Evolutionary conservation across 2,797 vertebrate species (phyloP), one percentile per base, ranked within the genome.

Genomic region (Zenarchopterus dispar): DNA sequence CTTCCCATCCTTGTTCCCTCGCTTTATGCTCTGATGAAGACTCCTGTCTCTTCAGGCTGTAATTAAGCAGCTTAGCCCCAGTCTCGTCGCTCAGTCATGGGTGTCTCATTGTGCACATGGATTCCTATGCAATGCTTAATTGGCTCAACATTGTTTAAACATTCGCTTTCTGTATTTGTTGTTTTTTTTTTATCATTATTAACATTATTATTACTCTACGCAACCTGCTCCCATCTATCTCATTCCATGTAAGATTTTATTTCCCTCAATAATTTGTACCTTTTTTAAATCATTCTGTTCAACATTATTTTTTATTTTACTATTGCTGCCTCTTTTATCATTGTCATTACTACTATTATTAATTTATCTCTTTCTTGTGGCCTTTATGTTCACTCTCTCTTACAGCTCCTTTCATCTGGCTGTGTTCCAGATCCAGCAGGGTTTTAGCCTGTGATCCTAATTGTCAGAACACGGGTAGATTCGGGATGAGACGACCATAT

Each of bases 11-110:
- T 42, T 63, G 64, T 47, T 59, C 11, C 16, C 18, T 75, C 19
- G 26, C 28, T 74, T 86, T 88, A 76, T 17, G 68, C 81, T 85
- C 78, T 46, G 75, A 60, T 85, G 88, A 66, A 73, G 80, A 47
- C 78, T 75, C 65, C 9, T 39, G 65, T 83, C 74, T 84, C 88
- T 86, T 73, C 82, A 70, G 82, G 86, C 87, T 87, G 84, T 89
- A 91, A 93, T 93, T 90, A 91, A 75, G 79, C 87, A 61, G 84
- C 78, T 79, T 75, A 85, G 75, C 75, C 78, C 90, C 77, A 64
- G 72, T 70, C 71, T 82, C 72, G 73, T 79, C 53, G 75, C 68
- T 89, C 88, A 91, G 46, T 88, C 88, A 89, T 88, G 87, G 77
- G 60, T 86, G 82, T 64, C 61, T 88, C 78, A 86, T 85, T 84